Percentiles rank a stretch among this genome's conserved stretches.
These are phyloP conservation scores for Pristionchus mayeri DNA, from an alignment of 2,888 invertebrate genomes.

Conservation along the genomic window DNA sequence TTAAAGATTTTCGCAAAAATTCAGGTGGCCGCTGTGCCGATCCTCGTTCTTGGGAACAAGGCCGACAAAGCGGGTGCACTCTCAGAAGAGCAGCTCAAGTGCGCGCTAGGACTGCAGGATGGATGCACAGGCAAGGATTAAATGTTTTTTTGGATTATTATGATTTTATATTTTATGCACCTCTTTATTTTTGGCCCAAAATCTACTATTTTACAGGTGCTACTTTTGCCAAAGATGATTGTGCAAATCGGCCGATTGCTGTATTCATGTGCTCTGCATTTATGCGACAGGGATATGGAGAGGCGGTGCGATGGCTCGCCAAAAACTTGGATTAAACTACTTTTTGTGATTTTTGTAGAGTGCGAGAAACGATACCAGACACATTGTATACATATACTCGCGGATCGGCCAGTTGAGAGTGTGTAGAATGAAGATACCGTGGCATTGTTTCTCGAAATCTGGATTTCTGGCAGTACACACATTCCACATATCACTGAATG, in stretches of 20 bases:
- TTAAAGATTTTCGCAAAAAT: too few relatives aligned
- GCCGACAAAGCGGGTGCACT: slow-evolving; percentile 97
- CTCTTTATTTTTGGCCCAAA: too few relatives aligned
- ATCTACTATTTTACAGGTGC: slow-evolving; percentile 96
- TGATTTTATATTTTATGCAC: too few relatives aligned
- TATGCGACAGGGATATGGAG: slow-evolving; percentile 98
- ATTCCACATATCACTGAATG: too few relatives aligned
- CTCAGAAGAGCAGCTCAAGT: slow-evolving; percentile 95
- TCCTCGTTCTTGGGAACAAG: slow-evolving; percentile 98
- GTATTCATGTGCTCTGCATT: slow-evolving; percentile 99
- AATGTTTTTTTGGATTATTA: background rate
- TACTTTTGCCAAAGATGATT: slow-evolving; percentile 89
- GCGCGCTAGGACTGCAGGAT: slow-evolving; percentile 91
- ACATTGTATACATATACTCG: too few relatives aligned
- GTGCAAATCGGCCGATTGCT: slow-evolving; percentile 95
- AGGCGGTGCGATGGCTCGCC: slow-evolving; percentile 99
- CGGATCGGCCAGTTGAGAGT: too few relatives aligned
- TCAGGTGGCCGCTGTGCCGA: slow-evolving; percentile 94
- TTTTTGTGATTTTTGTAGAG: too few relatives aligned
- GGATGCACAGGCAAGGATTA: slow-evolving; percentile 93
- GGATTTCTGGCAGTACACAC: too few relatives aligned
- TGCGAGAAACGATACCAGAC: too few relatives aligned
- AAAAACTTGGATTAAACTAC: slow-evolving; percentile 88
- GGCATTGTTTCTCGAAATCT: too few relatives aligned
- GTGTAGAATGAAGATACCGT: too few relatives aligned